Evolutionary conservation across 2,797 vertebrate species (phyloP).

Genomic region (Leucoraja ocellata): DNA sequence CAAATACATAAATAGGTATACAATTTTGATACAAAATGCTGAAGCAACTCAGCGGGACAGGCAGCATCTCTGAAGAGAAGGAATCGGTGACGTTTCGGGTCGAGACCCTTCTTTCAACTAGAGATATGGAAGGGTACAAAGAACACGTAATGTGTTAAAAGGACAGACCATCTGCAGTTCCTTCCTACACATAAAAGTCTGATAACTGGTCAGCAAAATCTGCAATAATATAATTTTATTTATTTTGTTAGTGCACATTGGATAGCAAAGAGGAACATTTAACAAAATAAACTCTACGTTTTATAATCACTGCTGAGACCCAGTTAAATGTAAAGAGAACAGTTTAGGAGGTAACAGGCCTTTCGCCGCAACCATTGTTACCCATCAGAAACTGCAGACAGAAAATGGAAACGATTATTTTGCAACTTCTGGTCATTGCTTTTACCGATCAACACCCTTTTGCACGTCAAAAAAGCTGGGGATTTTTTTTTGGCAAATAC

Average conservation of each 20-base stretch:
- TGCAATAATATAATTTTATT: too few species aligned
- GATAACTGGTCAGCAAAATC: background rate
- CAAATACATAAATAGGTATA: too few species aligned
- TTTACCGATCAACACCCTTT: background rate
- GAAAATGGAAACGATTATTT: conserved; percentile 27
- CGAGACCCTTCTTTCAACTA: too few species aligned
- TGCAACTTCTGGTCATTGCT: conserved; percentile 17
- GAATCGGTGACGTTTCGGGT: too few species aligned
- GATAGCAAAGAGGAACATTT: background rate
- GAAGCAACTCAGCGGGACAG: too few species aligned
- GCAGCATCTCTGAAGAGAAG: too few species aligned
- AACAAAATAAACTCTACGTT: too few species aligned
- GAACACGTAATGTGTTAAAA: too few species aligned
- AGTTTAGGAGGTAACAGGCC: too few species aligned
- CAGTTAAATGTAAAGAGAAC: background rate
- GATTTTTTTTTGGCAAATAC: background rate
- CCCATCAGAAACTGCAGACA: background rate
- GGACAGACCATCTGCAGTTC: too few species aligned
- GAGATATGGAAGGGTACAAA: too few species aligned
- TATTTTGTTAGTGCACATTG: too few species aligned
- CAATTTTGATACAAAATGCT: background rate
- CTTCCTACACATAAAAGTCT: background rate
- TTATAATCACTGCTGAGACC: background rate
- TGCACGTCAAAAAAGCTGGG: background rate
- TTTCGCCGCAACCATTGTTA: background rate